These are phyloP conservation scores for Hydropsyche betteni DNA, from an alignment of 2,888 invertebrate genomes.

Conservation along the genomic window DNA sequence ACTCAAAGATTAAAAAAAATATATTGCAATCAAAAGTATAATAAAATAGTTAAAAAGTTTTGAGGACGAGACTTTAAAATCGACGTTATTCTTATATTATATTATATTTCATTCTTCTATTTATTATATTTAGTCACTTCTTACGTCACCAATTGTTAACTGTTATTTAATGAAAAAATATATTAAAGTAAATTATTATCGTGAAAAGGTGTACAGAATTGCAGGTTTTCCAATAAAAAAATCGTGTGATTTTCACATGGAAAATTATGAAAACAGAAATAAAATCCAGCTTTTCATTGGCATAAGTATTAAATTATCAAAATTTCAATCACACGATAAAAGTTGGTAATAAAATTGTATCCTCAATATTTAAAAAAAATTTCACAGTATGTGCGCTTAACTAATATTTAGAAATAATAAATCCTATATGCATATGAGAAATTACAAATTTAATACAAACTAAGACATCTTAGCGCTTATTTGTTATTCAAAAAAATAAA, in stretches of 20 bases:
- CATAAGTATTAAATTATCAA: too few relatives aligned
- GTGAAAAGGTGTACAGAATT: background rate
- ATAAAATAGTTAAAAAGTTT: background rate
- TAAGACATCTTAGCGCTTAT: too few relatives aligned
- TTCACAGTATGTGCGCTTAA: slow-evolving; percentile 46
- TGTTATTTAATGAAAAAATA: slow-evolving; percentile 19
- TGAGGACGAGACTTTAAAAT: slow-evolving; percentile 9
- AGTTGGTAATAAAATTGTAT: too few relatives aligned
- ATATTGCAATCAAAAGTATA: too few relatives aligned
- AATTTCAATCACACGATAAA: too few relatives aligned
- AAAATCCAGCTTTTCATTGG: too few relatives aligned
- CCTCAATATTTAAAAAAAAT: too few relatives aligned
- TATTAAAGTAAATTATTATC: background rate
- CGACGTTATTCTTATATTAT: background rate
- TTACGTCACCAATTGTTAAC: slow-evolving; percentile 24
- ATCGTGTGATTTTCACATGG: background rate
- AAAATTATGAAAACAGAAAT: background rate
- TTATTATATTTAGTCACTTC: slow-evolving; percentile 21
- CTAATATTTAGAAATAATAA: slow-evolving; percentile 22
- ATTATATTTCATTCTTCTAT: slow-evolving; percentile 19
- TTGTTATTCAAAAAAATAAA: too few relatives aligned
- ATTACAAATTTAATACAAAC: too few relatives aligned
- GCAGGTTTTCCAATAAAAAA: background rate
- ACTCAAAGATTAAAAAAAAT: too few relatives aligned
- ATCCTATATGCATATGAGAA: too few relatives aligned